These are phyloP conservation scores for Cydia pomonella DNA, from an alignment of 1,140 invertebrate species.

Conservation along the genomic window DNA sequence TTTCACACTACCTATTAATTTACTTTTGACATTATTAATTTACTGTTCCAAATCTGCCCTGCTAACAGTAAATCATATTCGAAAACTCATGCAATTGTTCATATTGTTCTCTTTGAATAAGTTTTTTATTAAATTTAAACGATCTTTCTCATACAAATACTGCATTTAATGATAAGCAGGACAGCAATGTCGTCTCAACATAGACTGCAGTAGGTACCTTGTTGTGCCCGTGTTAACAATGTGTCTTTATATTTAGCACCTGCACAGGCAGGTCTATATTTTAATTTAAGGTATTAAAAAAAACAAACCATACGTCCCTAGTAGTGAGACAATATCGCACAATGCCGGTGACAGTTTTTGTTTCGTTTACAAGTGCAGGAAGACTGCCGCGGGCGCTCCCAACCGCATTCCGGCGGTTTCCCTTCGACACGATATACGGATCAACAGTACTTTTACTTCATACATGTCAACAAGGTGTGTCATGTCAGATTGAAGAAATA, in stretches of 20 bases:
- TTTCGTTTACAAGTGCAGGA: neutral
- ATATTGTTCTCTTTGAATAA: too few relatives aligned
- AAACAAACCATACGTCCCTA: neutral
- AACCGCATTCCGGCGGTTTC: conserved; percentile 16
- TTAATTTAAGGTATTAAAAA: neutral
- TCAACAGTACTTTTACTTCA: neutral
- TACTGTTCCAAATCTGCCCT: too few relatives aligned
- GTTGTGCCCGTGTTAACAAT: neutral
- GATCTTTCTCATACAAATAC: too few relatives aligned
- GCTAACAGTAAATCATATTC: too few relatives aligned
- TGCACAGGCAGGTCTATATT: neutral
- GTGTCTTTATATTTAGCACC: neutral
- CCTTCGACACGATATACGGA: neutral
- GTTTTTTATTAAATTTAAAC: too few relatives aligned
- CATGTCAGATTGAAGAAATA: neutral
- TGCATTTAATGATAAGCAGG: too few relatives aligned
- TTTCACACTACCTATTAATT: too few relatives aligned
- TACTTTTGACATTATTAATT: too few relatives aligned
- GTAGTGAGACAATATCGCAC: conserved; percentile 9
- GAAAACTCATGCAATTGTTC: too few relatives aligned
- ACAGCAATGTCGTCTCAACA: too few relatives aligned
- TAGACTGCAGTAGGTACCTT: neutral
- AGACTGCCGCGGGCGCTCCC: conserved; percentile 8
- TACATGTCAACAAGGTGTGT: neutral
- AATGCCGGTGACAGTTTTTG: conserved; percentile 8